Evolutionary conservation across 2,888 invertebrate species (phyloP), one percentile per base, ranked within the genome.

Genomic region (Erebia epiphron): DNA sequence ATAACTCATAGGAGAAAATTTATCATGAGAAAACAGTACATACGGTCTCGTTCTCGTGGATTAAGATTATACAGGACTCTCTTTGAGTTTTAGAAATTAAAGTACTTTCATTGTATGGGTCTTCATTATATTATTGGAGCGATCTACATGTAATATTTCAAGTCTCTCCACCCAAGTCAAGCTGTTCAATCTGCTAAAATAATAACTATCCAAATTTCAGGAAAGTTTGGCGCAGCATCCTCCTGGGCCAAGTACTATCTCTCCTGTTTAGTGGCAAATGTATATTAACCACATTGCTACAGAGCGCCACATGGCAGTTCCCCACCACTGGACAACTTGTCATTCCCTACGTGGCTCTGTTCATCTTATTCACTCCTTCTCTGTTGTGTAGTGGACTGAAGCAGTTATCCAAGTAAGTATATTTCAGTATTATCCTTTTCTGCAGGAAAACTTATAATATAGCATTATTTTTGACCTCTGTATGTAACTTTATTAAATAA

Each of bases 311-410:
- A 75, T 95, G 95, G 81, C 95, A 97, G 72, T 95, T 96, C 76
- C 95, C 97, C 43, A 97, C 97, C 10, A 96, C 97, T 77, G 97
- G 96, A 63, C 98, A 98, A 89, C 95, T 96, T 77, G 95, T 98
- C 80, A 94, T 96, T 65, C 97, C 97, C 81, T 98, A 98, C 85
- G 92, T 96, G 77, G 93, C 96, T 75, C 94, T 98, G 77, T 96
- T 96, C 80, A 91, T 97, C 78, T 94, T 97, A 73, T 98, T 96
- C 84, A 96, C 96, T 61, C 96, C 96, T 70, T 95, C 96, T 86
- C 89, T 97, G 80, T 95, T 97, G 1, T 97, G 96, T 87, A 94
- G 95, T 78, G 95, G 95, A 73, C 93, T 97, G 58, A 94, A 95
- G 77, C 94, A 95, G 63, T 87, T 97, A 75, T 94, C 94, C 78